A percentile compares a stretch with the other conserved stretches of the same genome.
Evolutionary conservation across 2,113 vertebrate species (phyloP).

Genomic region (Cavia aperea): DNA sequence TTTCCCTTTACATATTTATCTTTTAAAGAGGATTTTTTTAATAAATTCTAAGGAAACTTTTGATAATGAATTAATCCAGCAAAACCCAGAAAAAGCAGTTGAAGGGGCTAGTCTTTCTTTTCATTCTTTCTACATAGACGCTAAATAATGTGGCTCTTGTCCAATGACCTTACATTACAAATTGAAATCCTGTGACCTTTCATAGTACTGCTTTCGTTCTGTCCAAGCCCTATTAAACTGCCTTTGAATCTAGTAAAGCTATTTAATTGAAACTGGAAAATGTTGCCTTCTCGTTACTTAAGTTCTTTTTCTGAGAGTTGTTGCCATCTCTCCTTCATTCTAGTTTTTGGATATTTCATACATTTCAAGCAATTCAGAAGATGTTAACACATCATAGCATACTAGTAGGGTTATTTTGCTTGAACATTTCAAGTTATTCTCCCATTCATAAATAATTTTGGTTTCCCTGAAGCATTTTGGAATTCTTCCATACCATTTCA

Average conservation of each 20-base stretch:
- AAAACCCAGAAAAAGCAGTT: not conserved
- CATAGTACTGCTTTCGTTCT: constrained; percentile 56
- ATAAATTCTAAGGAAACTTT: not conserved
- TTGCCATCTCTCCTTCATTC: constrained; percentile 39
- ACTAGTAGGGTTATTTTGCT: not conserved
- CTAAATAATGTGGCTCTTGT: constrained; percentile 49
- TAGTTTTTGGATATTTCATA: constrained; percentile 41
- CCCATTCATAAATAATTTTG: not conserved
- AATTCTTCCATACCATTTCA: constrained; percentile 7
- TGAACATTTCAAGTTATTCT: not conserved
- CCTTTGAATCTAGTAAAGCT: constrained; percentile 55
- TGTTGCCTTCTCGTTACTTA: constrained; percentile 59
- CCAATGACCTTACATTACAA: constrained; percentile 36
- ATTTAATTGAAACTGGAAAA: constrained; percentile 64
- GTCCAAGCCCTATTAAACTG: constrained; percentile 55
- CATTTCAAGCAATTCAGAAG: not conserved
- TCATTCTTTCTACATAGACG: constrained; percentile 29
- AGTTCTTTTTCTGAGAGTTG: constrained; percentile 39
- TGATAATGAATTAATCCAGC: constrained; percentile 17
- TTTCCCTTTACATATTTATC: not conserved
- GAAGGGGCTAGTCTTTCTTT: constrained; percentile 6
- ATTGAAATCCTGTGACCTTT: constrained; percentile 64
- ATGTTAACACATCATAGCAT: not conserved
- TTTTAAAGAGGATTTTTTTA: constrained; percentile 42
- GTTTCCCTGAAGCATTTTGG: not conserved